Conservation (phyloP, 2,888 invertebrate genomes). For the Candidula unifasciata region DNA sequence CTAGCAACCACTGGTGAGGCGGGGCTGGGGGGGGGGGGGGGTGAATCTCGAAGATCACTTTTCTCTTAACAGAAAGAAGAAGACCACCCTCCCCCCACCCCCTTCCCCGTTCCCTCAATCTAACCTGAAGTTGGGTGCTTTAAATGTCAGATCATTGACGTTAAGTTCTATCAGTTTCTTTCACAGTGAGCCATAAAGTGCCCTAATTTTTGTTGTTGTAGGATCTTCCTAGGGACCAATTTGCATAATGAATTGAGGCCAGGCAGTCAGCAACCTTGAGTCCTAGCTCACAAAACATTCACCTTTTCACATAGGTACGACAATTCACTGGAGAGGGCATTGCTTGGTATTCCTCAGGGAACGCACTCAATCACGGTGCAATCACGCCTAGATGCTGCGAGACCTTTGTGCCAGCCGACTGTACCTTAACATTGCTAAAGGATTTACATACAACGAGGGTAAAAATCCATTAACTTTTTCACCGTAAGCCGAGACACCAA, state of each 20-base stretch:
- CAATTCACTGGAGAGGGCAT: background rate
- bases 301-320: background rate
- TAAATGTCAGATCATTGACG: too few species aligned
- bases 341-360: background rate
- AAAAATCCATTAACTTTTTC: constrained; percentile 21
- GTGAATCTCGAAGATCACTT: too few species aligned
- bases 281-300: background rate
- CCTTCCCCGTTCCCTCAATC: too few species aligned
- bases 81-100: too few species aligned
- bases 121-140: too few species aligned
- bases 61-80: too few species aligned
- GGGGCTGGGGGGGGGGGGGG: too few species aligned
- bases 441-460: constrained; percentile 4
- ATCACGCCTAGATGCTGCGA: background rate
- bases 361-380: background rate
- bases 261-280: background rate
- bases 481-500: background rate
- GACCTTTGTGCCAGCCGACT: background rate
- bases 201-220: background rate
- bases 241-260: background rate
- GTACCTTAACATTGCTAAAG: background rate
- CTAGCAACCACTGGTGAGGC: too few species aligned
- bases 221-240: background rate
- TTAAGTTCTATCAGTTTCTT: too few species aligned
- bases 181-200: background rate